Conservation (phyloP, 2,888 invertebrate genomes). For the Phalera bucephala region DNA sequence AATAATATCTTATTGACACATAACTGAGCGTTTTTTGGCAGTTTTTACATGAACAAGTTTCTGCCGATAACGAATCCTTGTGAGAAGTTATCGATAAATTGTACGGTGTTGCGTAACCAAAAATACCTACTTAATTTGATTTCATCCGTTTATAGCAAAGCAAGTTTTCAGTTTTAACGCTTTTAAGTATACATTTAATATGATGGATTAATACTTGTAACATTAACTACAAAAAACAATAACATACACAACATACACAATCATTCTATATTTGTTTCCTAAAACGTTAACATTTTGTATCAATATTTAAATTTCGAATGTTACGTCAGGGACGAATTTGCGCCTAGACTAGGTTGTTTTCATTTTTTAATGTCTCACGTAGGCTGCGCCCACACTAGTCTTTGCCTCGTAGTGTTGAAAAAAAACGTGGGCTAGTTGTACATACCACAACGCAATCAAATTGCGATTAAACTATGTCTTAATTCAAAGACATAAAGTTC, state of each 20-base stretch:
- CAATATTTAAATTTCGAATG: constrained; percentile 37
- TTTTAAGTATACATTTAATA: no score
- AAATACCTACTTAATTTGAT: background rate
- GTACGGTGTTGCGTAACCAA: background rate
- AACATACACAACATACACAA: no score
- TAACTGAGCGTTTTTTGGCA: constrained; percentile 15
- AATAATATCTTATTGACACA: constrained; percentile 28
- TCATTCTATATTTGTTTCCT: no score
- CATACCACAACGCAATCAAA: constrained; percentile 37
- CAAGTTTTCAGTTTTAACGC: background rate
- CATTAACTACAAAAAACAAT: no score
- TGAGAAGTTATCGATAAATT: constrained; percentile 4
- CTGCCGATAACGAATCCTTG: constrained; percentile 11
- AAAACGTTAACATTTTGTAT: constrained; percentile 12
- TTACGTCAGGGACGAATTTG: constrained; percentile 53
- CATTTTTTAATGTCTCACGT: constrained; percentile 57
- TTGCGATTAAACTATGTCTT: constrained; percentile 25
- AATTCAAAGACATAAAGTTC: no score
- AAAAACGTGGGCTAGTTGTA: constrained; percentile 63
- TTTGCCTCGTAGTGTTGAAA: constrained; percentile 47
- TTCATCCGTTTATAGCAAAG: background rate
- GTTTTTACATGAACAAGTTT: constrained; percentile 19
- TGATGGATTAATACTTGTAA: no score
- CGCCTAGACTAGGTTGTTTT: constrained; percentile 50
- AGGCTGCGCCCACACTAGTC: constrained; percentile 64